Base-by-base conservation (phyloP, 2,797 vertebrate species). In the Parambassis ranga region DNA sequence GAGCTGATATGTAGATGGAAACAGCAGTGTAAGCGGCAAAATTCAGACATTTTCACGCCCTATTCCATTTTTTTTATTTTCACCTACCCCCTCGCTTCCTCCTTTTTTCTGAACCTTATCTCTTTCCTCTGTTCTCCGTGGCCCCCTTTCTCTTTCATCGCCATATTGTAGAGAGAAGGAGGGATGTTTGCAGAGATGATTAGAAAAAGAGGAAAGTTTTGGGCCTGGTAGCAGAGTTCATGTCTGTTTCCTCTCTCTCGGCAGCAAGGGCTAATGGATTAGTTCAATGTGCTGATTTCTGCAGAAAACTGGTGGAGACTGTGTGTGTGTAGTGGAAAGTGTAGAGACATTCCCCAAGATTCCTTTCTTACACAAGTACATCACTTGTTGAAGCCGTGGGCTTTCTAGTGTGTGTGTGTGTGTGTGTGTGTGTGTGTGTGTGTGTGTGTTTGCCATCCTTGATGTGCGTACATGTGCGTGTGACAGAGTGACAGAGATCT, bases 271-370 rank as follows among this genome's bases (percentile, higher is more conserved):
- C 79, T 89, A 84, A 86, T 86, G 80, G 85, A 72, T 75, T 39
- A 68, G 65, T 81, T 79, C 68, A 82, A 74, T 65, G 47, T 79
- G 83, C 84, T 84, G 85, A 86, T 84, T 77, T 53, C 69, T 67
- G 80, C 81, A 82, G 63, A 79, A 84, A 85, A 61, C 48, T 49
- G 20, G 49, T 6, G 50, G 16, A 43, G 42, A 51, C 9, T 38
- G 19, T 43, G 37, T 57, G 20, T 63, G 48, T 63, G 44, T 44
- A 14, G 32, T 30, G 38, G 28, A 62, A 66, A 81, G 58, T 51
- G 52, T 27, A 24, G 44, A 55, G 23, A 62, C 46, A 50, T 58
- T 48, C 15, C 43, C 32, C 6, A 10, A 14, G 1, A 44, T 61
- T 50, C 36, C 48, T 52, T 50, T 39, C 65, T 51, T 23, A 31